Evolutionary conservation across 1,140 invertebrate species (phyloP), one percentile per base, ranked within the genome.

Genomic region (Druon quercuslanigerum): DNA sequence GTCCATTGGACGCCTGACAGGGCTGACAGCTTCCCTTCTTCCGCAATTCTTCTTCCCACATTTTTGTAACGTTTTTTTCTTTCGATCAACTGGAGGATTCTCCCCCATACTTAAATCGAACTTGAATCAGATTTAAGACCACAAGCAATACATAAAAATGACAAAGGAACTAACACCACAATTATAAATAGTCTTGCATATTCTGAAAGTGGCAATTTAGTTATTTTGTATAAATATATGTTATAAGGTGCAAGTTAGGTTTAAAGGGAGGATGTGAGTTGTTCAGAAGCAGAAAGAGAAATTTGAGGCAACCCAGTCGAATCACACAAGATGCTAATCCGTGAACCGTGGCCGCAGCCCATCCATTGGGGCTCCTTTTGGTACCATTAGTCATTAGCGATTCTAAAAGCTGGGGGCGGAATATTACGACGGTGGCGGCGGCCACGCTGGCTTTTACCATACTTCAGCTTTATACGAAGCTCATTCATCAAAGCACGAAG

Each of bases 1-100:
- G 88, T 90, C 88, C 90, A 90, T 92, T 91, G 89, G 88, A 87
- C 86, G 72, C 78, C 80, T 90, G 89, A 90, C 88, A 86, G 81
- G 74, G 72, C 66, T 84, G 89, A 89, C 90, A 89, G 86, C 76
- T 86, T 88, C 85, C 84, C 80, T 74, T 78, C 66, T 76, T 73
- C 20, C 66, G 13, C 74, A 52, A 78, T 74, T 76, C 56, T 78
- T 60, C 74, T 78, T 13, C 52, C 54, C 74, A 70, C 78, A 81
- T 85, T 78, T 76, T 78, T 83, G 80, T 80, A 77, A 75, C 72
- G 74, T 76, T 74, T 77, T 16, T 54, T 76, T 73, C 74, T 74
- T 73, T 76, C 60, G 17, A 76, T 70, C 77, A 66, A 80, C 60
- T 51, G 71, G 60, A 83, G 77, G 79, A 84, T 84, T 83, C 79